A percentile compares a stretch with the other conserved stretches of the same genome.
Conservation (phyloP, 1,140 invertebrate species). For the Tetragnatha versicolor region DNA sequence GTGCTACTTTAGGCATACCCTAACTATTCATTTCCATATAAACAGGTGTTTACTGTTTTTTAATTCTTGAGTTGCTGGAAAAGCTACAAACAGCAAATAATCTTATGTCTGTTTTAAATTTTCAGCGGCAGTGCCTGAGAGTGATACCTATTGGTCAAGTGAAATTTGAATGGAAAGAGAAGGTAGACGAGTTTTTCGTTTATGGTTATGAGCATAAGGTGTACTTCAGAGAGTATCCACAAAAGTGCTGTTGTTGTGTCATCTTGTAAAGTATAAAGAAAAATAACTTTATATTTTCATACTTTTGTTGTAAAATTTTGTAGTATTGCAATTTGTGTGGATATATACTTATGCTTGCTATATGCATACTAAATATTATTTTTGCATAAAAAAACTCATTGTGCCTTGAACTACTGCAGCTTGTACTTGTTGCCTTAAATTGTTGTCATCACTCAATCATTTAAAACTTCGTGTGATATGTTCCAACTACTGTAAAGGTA, state of each 20-base stretch:
- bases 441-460: too few species aligned
- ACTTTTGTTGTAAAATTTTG: background rate
- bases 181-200: conserved; percentile 65
- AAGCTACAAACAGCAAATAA: too few species aligned
- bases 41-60: background rate
- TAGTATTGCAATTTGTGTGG: too few species aligned
- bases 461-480: too few species aligned
- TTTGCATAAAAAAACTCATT: too few species aligned
- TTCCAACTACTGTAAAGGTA: too few species aligned
- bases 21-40: background rate
- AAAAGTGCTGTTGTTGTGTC: conserved; percentile 68
- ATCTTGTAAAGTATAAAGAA: conserved; percentile 60
- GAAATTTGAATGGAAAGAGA: conserved; percentile 65
- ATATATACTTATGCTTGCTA: too few species aligned
- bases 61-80: too few species aligned
- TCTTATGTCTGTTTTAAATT: conserved; percentile 22
- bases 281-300: background rate
- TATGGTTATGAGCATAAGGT: conserved; percentile 69
- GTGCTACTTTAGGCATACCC: too few species aligned
- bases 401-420: too few species aligned
- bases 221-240: conserved; percentile 68
- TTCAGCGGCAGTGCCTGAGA: conserved; percentile 67
- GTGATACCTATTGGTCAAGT: conserved; percentile 67
- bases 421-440: too few species aligned
- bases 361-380: too few species aligned